Conservation (phyloP, 1,140 invertebrate genomes). For the Drosophila hydei region DNA sequence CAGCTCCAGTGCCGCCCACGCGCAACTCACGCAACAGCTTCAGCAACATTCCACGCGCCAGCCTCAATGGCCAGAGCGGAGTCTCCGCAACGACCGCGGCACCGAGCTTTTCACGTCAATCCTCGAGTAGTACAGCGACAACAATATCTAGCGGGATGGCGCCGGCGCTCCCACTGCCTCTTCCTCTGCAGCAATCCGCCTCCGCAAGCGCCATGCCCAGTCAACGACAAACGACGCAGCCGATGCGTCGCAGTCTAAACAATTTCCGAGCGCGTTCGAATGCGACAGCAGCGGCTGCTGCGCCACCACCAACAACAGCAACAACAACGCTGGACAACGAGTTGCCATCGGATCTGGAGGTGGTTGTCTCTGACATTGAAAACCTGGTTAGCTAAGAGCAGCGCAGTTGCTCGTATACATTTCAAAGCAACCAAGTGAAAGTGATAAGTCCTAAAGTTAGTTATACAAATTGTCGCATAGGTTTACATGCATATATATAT, state of each 20-base stretch:
- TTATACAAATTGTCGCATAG: slow-evolving; percentile 81
- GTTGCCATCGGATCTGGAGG: slow-evolving; percentile 81
- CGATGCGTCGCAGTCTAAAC: slow-evolving; percentile 61
- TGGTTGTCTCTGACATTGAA: slow-evolving; percentile 81
- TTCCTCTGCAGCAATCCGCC: slow-evolving; percentile 60
- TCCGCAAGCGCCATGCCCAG: slow-evolving; percentile 59
- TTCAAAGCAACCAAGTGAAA: slow-evolving; percentile 77
- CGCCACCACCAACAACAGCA: slow-evolving; percentile 20
- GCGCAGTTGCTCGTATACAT: slow-evolving; percentile 32
- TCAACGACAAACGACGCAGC: slow-evolving; percentile 50
- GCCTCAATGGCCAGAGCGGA: slow-evolving; percentile 49
- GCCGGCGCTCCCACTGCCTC: slow-evolving; percentile 15
- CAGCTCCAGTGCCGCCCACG: slow-evolving; percentile 64
- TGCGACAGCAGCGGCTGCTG: slow-evolving; percentile 21
- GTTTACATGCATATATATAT: slow-evolving; percentile 69
- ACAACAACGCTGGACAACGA: slow-evolving; percentile 52
- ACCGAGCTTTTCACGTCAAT: slow-evolving; percentile 65
- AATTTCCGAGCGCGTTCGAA: slow-evolving; percentile 56
- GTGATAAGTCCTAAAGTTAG: slow-evolving; percentile 82
- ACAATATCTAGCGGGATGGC: slow-evolving; percentile 44
- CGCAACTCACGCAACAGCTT: slow-evolving; percentile 76
- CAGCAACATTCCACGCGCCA: slow-evolving; percentile 82
- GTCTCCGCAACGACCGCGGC: slow-evolving; percentile 13
- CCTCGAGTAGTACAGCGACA: slow-evolving; percentile 68
- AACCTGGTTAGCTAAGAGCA: slow-evolving; percentile 83